phyloP scores from a whole-genome alignment of 2,113 vertebrate species.

The Xyliphius kryptos region DNA sequence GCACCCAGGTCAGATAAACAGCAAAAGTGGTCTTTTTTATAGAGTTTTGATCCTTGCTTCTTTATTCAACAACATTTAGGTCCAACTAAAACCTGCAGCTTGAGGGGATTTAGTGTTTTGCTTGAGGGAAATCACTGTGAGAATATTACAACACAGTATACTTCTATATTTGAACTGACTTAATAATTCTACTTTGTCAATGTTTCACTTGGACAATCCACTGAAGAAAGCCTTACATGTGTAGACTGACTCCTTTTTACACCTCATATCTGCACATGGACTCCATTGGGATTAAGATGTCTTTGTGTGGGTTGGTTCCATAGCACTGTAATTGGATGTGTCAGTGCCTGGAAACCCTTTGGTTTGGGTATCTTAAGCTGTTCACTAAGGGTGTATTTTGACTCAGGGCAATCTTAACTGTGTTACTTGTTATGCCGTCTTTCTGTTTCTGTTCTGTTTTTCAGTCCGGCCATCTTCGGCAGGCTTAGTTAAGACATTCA shows the following conservation, averaged over 20 bases:
- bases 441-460: constrained; percentile 29
- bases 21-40: too few relatives aligned
- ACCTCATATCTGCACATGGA: constrained; percentile 24
- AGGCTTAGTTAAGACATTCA: constrained; percentile 43
- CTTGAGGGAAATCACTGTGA: neutral
- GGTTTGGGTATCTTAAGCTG: constrained; percentile 30
- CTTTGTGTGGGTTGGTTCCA: constrained; percentile 29
- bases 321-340: constrained; percentile 38
- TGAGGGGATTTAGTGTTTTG: constrained; percentile 2
- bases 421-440: constrained; percentile 15
- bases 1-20: too few relatives aligned
- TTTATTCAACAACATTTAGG: too few relatives aligned
- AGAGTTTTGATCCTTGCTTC: too few relatives aligned
- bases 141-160: constrained; percentile 2
- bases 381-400: constrained; percentile 33
- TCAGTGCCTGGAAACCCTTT: constrained; percentile 36
- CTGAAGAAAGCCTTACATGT: constrained; percentile 8
- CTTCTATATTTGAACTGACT: constrained; percentile 18
- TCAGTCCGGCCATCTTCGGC: constrained; percentile 37
- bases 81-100: too few relatives aligned
- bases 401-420: constrained; percentile 26
- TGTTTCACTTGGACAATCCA: constrained; percentile 17
- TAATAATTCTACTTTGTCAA: constrained; percentile 21
- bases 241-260: constrained; percentile 23
- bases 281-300: constrained; percentile 34